Base-by-base conservation (phyloP, 2,888 invertebrate genomes). In the Eupithecia exiguata region DNA sequence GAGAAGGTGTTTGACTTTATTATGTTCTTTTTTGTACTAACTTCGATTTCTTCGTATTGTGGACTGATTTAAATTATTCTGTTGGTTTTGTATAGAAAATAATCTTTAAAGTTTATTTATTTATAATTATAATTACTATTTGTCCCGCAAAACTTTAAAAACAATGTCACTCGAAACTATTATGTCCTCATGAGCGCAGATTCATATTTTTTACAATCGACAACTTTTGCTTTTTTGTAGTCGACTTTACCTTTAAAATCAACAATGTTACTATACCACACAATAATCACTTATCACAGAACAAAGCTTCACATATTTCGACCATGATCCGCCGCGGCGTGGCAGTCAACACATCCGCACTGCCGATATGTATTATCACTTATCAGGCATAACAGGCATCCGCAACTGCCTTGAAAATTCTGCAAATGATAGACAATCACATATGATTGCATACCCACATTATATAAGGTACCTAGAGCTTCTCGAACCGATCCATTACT, bases 371-470 rank as follows among this genome's bases (percentile, higher is more conserved):
- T 61, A 30, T 67, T 71, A 71, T 71, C 69, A 21, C 25, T 69
- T 71, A 69, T 71, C 70, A 35, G 25, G 1, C 58, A 58, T 58
- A 58, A 58, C 62, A 18, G 38, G 36, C 69, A 61, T 74, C 74
- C 74, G 74, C 61, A 35, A 61, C 69, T 58, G 62, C 66, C 38
- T 9, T 38, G 5, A 38, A 38, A 38, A 38, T 5, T 62, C 69
- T 71, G 74, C 70, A 68, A 71, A 58, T 69, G 74, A 71, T 69
- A 71, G 40, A 14, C 35, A 72, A 53, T 72, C 58, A 46, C 35
- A 62, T 46, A 40, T 25, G 7, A 18, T 25, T 58, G 18, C 62
- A 4, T 35, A 9, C 18, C 4, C 18, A 35, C 58, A 62, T 62
- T 62, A 35, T 62, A 18, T 35, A 1, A 49, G 66, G 53, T 73